Base-by-base conservation (phyloP, 1,140 invertebrate genomes). In the Aphelenchoides besseyi region DNA sequence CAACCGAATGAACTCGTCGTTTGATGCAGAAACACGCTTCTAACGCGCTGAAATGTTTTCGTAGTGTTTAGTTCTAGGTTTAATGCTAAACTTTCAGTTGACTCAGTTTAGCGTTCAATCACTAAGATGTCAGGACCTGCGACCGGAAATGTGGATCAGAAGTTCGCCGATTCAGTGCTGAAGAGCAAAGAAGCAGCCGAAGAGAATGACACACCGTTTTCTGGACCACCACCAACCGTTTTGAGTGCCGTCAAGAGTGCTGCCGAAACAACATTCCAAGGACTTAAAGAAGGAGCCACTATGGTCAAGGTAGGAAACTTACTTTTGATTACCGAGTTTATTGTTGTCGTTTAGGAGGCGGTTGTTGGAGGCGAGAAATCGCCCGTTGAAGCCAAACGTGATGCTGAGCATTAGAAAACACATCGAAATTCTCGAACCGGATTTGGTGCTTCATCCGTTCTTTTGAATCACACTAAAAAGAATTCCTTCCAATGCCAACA, bases 41-140 rank as follows among this genome's bases (percentile, higher is more conserved):
- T n/a, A n/a, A n/a, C n/a, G n/a, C n/a, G n/a, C n/a, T n/a, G n/a
- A n/a, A n/a, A n/a, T n/a, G n/a, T n/a, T n/a, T n/a, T n/a, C n/a
- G n/a, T n/a, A n/a, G n/a, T n/a, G n/a, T n/a, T n/a, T n/a, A n/a
- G n/a, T n/a, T n/a, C n/a, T n/a, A n/a, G n/a, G n/a, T n/a, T n/a
- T n/a, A n/a, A n/a, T n/a, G n/a, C n/a, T n/a, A n/a, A n/a, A n/a
- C 41, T 48, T 48, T 48, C 41, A 48, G 41, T 48, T 48, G 12
- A 48, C 12, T 12, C 41, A 48, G 12, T 48, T 23, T 48, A 12
- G 12, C 41, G 41, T 48, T 48, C 41, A 48, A 48, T 23, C 41
- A 48, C 41, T 12, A 48, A 48, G 41, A 48, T 48, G 41, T 48
- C 41, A 12, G 41, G 12, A 16, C 41, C 41, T 12, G 41, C 23